Evolutionary conservation across 2,113 vertebrate species (phyloP), one percentile per base, ranked within the genome.

Genomic region (Natator depressus): DNA sequence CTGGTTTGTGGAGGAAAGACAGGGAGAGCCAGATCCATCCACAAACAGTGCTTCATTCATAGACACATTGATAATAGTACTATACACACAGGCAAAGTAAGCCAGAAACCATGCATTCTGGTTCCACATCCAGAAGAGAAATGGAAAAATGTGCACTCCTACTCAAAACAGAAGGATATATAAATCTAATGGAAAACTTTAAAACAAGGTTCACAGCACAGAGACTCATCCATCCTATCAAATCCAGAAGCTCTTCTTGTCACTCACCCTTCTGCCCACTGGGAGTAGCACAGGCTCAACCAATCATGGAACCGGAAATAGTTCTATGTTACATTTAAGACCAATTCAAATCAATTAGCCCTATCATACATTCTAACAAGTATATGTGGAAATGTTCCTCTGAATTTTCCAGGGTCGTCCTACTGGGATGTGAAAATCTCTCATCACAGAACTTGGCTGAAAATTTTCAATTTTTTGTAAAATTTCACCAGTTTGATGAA

Each of bases 41-140:
- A 53, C 0, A 88, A 46, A 29, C 27, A 47, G 8, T 55, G 3
- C 17, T 89, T 6, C 0, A 0, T 65, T 29, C 72, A 24, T 75
- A 57, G 5, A 46, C 1, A 25, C 5, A 2, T 53, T 27, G 57
- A 51, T 29, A 55, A 47, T 80, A 19, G 84, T 78, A 1, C 0
- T 27, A 46, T 3, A 94, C 29, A 47, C 10, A n/a, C 8, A 1
- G n/a, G 59, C 46, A 89, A 82, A 10, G 59, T 65, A 46, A 47
- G 24, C 11, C 42, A 78, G 22, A 25, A 47, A 62, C 2, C 10
- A 47, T 47, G 42, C 24, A 29, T 47, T 47, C 42, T 47, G 80
- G 12, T 53, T 4, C 47, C 17, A 82, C 85, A 69, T 83, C 25
- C 24, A 80, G 82, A 89, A 86, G 53, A 10, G 24, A 76, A 29